These are phyloP conservation scores for Carposina sasakii DNA, from an alignment of 1,140 invertebrate genomes.

Conservation along the genomic window DNA sequence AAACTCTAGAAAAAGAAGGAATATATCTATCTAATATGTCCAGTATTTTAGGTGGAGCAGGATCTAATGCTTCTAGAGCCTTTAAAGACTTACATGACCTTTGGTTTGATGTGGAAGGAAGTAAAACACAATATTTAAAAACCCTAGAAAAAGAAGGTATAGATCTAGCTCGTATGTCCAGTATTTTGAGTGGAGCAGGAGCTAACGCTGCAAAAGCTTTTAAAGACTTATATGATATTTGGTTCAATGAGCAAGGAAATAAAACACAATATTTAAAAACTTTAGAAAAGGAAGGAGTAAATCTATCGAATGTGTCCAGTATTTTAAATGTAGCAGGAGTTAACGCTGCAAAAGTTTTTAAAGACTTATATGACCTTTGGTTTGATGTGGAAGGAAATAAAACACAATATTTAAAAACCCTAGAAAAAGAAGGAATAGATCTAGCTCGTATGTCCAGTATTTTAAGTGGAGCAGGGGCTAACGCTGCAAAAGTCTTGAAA, in stretches of 20 bases:
- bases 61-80: constrained; percentile 2
- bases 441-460: constrained; percentile 17
- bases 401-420: constrained; percentile 28
- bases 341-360: neutral
- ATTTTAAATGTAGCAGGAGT: neutral
- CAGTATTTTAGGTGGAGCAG: constrained; percentile 26
- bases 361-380: neutral
- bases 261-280: constrained; percentile 3
- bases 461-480: constrained; percentile 17
- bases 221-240: constrained; percentile 18
- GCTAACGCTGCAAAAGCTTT: neutral
- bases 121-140: constrained; percentile 22
- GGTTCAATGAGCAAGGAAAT: constrained; percentile 15
- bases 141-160: constrained; percentile 2
- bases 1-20: constrained; percentile 21
- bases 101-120: constrained; percentile 19
- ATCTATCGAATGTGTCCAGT: neutral
- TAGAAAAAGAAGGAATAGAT: constrained; percentile 16
- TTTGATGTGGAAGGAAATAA: constrained; percentile 25
- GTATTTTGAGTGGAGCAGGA: constrained; percentile 2
- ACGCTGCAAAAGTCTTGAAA: constrained; percentile 25
- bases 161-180: neutral
- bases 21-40: constrained; percentile 26
- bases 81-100: constrained; percentile 1
- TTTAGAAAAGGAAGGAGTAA: neutral